Percentiles rank a stretch among this genome's conserved stretches.
Evolutionary conservation across 2,797 vertebrate species (phyloP).

Genomic region (Sardinella longiceps): DNA sequence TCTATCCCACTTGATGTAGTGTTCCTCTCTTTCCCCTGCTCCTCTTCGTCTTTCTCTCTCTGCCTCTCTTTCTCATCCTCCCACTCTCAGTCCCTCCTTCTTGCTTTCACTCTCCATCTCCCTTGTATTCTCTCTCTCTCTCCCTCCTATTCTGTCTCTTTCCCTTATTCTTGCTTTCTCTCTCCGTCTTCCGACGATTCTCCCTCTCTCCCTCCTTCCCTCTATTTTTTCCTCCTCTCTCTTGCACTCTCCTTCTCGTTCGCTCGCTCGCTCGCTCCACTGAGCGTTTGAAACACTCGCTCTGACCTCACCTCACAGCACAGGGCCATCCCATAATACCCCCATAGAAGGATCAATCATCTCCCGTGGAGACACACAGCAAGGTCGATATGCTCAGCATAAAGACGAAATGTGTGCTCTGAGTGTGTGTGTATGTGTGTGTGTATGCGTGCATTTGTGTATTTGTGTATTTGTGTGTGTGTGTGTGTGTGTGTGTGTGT

Average conservation of each 20-base stretch:
- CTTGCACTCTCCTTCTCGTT: not conserved
- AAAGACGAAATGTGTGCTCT: not conserved
- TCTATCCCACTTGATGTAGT: no score
- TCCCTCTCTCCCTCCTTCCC: not conserved
- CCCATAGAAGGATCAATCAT: conserved; percentile 23
- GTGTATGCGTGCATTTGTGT: not conserved
- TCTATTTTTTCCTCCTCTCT: no score
- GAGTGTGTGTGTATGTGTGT: not conserved
- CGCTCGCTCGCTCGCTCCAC: not conserved
- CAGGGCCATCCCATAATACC: conserved; percentile 12
- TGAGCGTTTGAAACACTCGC: not conserved
- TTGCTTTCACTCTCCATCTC: not conserved
- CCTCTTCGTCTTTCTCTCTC: not conserved
- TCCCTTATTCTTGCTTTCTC: no score
- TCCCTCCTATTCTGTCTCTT: not conserved
- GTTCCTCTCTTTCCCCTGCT: not conserved
- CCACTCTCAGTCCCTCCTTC: no score
- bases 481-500: not conserved
- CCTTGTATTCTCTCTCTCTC: not conserved
- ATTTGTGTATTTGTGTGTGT: not conserved
- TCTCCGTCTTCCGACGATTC: no score
- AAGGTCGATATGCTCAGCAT: conserved; percentile 18
- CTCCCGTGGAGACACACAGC: not conserved
- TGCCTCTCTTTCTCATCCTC: not conserved
- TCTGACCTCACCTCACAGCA: conserved; percentile 20